Evolutionary conservation across 2,113 vertebrate genomes (phyloP).

Genomic region (Cavia aperea): DNA sequence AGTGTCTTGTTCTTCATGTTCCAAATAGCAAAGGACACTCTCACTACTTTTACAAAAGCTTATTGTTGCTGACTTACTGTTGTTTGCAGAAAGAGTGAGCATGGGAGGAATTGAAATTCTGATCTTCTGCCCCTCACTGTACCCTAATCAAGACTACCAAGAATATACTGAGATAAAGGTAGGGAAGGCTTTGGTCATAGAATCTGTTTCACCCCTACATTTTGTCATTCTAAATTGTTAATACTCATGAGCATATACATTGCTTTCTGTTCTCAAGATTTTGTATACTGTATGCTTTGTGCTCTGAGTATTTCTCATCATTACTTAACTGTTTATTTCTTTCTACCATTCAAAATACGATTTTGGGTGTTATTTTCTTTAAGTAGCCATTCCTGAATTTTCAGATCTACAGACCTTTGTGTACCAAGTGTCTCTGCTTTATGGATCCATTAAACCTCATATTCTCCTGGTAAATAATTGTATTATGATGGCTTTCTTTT

Average conservation of each 20-base stretch:
- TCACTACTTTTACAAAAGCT: not conserved
- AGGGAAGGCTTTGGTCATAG: not conserved
- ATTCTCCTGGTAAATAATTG: not conserved
- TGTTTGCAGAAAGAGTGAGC: not conserved
- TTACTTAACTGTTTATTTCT: not conserved
- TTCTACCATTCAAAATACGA: not conserved
- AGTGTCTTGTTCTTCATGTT: not conserved
- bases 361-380: not conserved
- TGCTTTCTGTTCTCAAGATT: not conserved
- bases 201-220: not conserved
- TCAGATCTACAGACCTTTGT: not conserved
- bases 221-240: not conserved
- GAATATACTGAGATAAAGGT: not conserved
- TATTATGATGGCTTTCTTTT: not conserved
- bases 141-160: not conserved
- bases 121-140: not conserved
- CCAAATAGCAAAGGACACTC: not conserved
- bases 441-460: not conserved
- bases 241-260: not conserved
- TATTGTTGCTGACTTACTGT: not conserved
- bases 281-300: not conserved
- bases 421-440: not conserved
- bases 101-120: not conserved
- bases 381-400: not conserved
- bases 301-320: not conserved